A percentile compares a stretch with the other conserved stretches of the same genome.
These are phyloP conservation scores for Fundulus diaphanus DNA, from an alignment of 2,797 vertebrate species.

Conservation along the genomic window DNA sequence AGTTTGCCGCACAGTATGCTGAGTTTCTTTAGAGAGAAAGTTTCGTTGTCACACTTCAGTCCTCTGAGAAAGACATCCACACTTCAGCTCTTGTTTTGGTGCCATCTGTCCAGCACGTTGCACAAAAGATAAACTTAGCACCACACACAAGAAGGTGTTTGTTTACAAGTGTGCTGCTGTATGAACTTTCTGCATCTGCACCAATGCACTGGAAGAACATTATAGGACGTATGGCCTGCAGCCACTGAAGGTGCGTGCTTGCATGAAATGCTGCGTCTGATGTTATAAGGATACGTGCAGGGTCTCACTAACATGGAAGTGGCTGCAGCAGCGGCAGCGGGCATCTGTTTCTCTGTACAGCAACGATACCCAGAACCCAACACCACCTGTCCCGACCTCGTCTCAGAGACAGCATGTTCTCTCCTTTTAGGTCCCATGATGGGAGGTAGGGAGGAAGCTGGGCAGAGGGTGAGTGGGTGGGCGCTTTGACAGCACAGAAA, in stretches of 20 bases:
- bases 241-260: conserved; percentile 38
- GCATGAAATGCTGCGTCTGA: conserved; percentile 77
- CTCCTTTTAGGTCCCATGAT: conserved; percentile 87
- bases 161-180: conserved; percentile 18
- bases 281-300: conserved; percentile 76
- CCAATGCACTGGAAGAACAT: background rate
- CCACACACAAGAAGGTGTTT: conserved; percentile 27
- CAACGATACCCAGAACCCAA: conserved; percentile 67
- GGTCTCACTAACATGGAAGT: conserved; percentile 59
- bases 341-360: conserved; percentile 73
- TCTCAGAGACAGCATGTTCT: conserved; percentile 84
- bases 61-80: background rate
- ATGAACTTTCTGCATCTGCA: conserved; percentile 10
- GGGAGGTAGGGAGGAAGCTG: conserved; percentile 50
- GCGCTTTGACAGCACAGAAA: conserved; percentile 37
- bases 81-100: conserved; percentile 9
- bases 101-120: conserved; percentile 14
- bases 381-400: conserved; percentile 87
- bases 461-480: conserved; percentile 46
- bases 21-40: background rate
- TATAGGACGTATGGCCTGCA: conserved; percentile 7
- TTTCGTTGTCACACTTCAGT: background rate
- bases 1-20: background rate
- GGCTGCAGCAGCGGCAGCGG: conserved; percentile 35
- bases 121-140: conserved; percentile 37